phyloP scores from a whole-genome alignment of 2,888 invertebrate species.

The Ischnura elegans region DNA sequence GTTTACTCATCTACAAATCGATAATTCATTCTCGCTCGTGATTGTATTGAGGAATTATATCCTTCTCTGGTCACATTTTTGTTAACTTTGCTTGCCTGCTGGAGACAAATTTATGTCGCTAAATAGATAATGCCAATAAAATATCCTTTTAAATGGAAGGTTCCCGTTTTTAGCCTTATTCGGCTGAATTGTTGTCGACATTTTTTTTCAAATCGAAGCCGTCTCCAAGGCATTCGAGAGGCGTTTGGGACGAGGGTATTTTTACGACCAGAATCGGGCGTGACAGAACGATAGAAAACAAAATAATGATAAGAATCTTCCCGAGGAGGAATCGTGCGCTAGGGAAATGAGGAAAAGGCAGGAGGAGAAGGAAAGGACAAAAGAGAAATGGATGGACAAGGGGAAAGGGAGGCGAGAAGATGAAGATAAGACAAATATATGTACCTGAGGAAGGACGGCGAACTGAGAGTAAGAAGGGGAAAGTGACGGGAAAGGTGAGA shows the following conservation, averaged over 20 bases:
- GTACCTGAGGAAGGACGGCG: background rate
- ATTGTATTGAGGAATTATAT: no score
- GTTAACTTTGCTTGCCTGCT: no score
- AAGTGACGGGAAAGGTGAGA: constrained; percentile 21
- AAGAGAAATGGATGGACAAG: background rate
- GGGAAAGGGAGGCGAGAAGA: background rate
- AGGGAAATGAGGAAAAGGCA: background rate
- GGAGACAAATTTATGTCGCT: no score
- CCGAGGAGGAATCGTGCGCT: background rate
- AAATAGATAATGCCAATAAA: no score
- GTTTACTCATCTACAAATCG: no score
- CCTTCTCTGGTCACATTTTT: no score
- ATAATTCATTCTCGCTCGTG: no score
- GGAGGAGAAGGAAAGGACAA: background rate
- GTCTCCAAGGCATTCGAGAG: background rate
- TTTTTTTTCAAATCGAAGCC: background rate
- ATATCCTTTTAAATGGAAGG: background rate
- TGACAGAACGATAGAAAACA: constrained; percentile 27
- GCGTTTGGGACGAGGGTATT: background rate
- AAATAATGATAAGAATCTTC: constrained; percentile 32
- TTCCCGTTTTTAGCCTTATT: background rate
- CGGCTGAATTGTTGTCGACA: background rate
- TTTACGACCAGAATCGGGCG: constrained; percentile 21
- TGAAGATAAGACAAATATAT: constrained; percentile 22
- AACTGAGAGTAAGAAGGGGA: background rate